Base-by-base conservation (phyloP, 2,113 vertebrate species). In the Hylia prasina region DNA sequence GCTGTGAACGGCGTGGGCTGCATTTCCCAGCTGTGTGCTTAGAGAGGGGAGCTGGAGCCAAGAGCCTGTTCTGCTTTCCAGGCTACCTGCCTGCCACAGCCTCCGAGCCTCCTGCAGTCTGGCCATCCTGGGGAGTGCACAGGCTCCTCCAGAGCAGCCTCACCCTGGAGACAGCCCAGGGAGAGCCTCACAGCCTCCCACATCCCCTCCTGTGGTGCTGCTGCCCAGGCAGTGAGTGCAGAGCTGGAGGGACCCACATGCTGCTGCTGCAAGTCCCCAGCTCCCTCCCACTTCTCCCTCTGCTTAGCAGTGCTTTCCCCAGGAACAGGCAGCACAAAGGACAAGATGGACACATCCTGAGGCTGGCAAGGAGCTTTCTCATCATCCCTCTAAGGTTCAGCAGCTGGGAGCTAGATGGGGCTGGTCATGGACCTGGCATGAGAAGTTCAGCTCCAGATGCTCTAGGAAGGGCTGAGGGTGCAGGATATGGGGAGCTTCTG, bases 11-110 rank as follows among this genome's bases (percentile, higher is more conserved):
- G 94, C 27, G 21, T 86, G 89, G 44, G 27, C 90, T 85, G 90
- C 57, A 61, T 72, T 94, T 89, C 86, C 80, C 87, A 94, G 93
- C 65, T 79, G 93, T n/a, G 5, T 53, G 65, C 77, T 83, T 45
- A 5, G 77, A n/a, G 39, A n/a, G 51, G 42, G 69, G 35, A 84
- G 60, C 86, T 64, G 69, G 40, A 72, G 75, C 87, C 61, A 58
- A 33, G 79, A 61, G 63, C 50, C 51, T 45, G 27, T 24, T 72
- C 57, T 80, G 78, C 80, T 94, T 72, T 54, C 44, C 39, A 22
- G 40, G 56, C 85, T 79, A 33, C 30, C 81, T 71, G 65, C 44
- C 57, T 56, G 42, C 0, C 4, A 9, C 40, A 76, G 15, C 57
- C 87, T 47, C 3, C 1, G 56, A 87, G 69, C 15, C 33, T 14